Evolutionary conservation across 2,888 invertebrate species (phyloP), one percentile per base, ranked within the genome.

Genomic region (Eudasyphora cyanicolor): DNA sequence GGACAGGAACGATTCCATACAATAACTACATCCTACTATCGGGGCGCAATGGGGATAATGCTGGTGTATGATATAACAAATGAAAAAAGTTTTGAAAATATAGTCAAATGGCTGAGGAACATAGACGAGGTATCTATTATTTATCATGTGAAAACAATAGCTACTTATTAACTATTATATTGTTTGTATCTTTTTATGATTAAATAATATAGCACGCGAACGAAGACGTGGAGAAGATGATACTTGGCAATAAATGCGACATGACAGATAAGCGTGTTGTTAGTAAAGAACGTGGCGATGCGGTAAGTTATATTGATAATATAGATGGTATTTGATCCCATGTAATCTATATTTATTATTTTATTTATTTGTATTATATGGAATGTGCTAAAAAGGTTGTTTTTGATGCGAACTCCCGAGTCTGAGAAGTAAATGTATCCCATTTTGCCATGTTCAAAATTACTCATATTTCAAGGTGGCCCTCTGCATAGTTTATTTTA

Each of bases 211-310:
- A 98, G 98, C 98, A 98, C 93, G 98, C 98, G 27, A 98, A 98
- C 93, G 98, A 98, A 93, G 98, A 99, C 93, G 98, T 99, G 75
- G 98, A 99, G 92, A 98, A 98, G 93, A 98, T 99, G 98, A 98
- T 99, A 89, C 93, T 99, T 89, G 99, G 98, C 86, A 99, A 99
- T 93, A 99, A 99, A 93, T 98, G 98, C 94, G 99, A 99, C 93
- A 97, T 98, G 97, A 96, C 97, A 88, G 98, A 98, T 89, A 98
- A 97, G 92, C 94, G 98, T 87, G 96, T 97, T 82, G 98, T 99
- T 78, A 96, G 96, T 92, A 98, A 96, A 93, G 98, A 98, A 89
- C 94, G 97, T 82, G 99, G 98, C 83, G 98, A 98, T 93, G 95
- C 96, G 88, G 98, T 98, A 92, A 95, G 96, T 95, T 62, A 14